Base-by-base conservation (phyloP, 2,113 vertebrate genomes). In the Athene noctua region DNA sequence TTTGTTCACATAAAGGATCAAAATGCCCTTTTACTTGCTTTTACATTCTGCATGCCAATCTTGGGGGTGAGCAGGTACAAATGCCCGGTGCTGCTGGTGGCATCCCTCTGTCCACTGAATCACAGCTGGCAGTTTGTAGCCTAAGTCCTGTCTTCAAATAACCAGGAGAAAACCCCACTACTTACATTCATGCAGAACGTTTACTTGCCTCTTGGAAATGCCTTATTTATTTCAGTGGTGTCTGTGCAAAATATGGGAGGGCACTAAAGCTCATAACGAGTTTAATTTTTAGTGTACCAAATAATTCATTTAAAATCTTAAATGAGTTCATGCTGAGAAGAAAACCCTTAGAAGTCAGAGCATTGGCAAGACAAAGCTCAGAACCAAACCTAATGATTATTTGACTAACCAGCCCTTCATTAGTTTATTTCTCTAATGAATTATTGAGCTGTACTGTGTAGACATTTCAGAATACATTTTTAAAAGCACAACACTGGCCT, bases 1-100 rank as follows among this genome's bases (percentile, higher is more conserved):
- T 96, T 94, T 91, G 95, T 90, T 95, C 96, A 71, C 89, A 97
- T 86, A 96, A 95, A 98, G 96, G 96, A 97, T 96, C 96, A 96
- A 92, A 97, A 96, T 80, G 74, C 89, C 92, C 93, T 88, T 94
- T 96, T 97, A 88, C 34, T 71, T 84, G 87, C 91, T 94, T 92
- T 95, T 80, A 55, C 80, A 79, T 74, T 40, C 89, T 80, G 81
- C 29, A 12, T 46, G 49, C 83, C 11, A 47, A 51, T 86, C 62
- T 83, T 44, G 54, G 79, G 36, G 78, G n/a, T 11, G 63, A 88
- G 78, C 71, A 92, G 55, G 63, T 85, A 54, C 1, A 5, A 55
- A 59, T 32, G 46, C 80, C 27, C 1, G 0, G 47, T 2, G 26
- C 71, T 86, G 88, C 18, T 40, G 54, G 57, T 46, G 87, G 59